Base-by-base conservation (phyloP, 2,888 invertebrate genomes). In the Mechanitis messenoides region DNA sequence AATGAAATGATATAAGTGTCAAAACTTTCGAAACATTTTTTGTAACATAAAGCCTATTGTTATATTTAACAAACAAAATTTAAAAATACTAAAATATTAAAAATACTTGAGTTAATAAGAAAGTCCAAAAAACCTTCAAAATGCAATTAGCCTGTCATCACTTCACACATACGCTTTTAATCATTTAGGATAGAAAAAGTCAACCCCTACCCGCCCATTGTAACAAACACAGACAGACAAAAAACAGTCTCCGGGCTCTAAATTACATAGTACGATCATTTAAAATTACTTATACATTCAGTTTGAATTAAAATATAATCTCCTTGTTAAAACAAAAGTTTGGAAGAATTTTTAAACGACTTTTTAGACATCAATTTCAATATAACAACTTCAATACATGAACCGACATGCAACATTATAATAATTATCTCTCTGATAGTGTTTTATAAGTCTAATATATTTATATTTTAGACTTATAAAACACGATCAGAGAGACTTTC, bases 161-260 rank as follows among this genome's bases (percentile, higher is more conserved):
- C 60, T 38, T 59, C 56, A 59, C 58, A 58, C 56, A 50, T 55
- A 46, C 38, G 62, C 61, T 64, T 71, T 68, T 73, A 73, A 73
- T 70, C 68, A 69, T 62, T 60, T 66, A 66, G 64, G 67, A 71
- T 66, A 66, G 68, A 75, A 72, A 71, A 70, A 65, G 64, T 69
- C 68, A 71, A 71, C 68, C 71, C 68, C 69, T 58, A 55, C 58
- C 56, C 59, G 67, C 68, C 70, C 72, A 74, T 72, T 71, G 67
- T 81, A 83, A 81, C 82, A 80, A 76, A 72, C 70, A 74, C 77
- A 75, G 77, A 80, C 78, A 61, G 63, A 74, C 73, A 76, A 78
- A 78, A 79, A 78, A 76, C 70, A 63, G 70, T 60, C 72, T 74
- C 3, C 74, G 77, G 77, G 80, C 80, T 73, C 82, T 80, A 83